These are phyloP conservation scores for Diplogasteroides magnus DNA, from an alignment of 1,140 invertebrate genomes.

Conservation along the genomic window DNA sequence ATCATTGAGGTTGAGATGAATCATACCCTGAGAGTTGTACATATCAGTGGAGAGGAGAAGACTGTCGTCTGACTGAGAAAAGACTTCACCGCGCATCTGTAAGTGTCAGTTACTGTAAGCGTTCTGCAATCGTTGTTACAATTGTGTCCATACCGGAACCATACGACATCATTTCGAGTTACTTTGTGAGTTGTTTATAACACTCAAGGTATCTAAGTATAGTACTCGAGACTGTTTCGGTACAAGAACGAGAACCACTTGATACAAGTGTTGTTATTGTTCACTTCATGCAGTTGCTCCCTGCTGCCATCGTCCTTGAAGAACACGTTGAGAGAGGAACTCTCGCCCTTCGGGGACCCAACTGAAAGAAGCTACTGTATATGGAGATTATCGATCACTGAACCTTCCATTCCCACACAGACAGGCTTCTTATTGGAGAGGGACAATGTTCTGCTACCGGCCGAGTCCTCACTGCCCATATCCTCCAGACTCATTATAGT, in stretches of 20 bases:
- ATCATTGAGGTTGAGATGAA: not conserved
- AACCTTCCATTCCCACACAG: constrained; percentile 27
- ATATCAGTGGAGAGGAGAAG: constrained; percentile 12
- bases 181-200: not conserved
- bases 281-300: constrained; percentile 31
- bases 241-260: not conserved
- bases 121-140: too few relatives aligned
- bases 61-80: constrained; percentile 9
- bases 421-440: constrained; percentile 20
- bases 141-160: too few relatives aligned
- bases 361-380: not conserved
- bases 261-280: not conserved
- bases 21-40: constrained; percentile 21
- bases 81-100: constrained; percentile 15
- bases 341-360: constrained; percentile 10
- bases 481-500: constrained; percentile 29
- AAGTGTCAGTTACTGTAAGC: too few relatives aligned
- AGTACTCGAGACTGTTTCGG: not conserved
- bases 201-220: not conserved
- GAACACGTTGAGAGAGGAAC: constrained; percentile 21
- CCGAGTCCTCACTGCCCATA: constrained; percentile 18
- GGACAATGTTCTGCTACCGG: constrained; percentile 6
- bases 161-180: not conserved
- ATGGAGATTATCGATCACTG: not conserved
- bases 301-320: constrained; percentile 22